A percentile compares a stretch with the other conserved stretches of the same genome.
These are phyloP conservation scores for Physocephala rufipes DNA, from an alignment of 2,888 invertebrate genomes.

Conservation along the genomic window DNA sequence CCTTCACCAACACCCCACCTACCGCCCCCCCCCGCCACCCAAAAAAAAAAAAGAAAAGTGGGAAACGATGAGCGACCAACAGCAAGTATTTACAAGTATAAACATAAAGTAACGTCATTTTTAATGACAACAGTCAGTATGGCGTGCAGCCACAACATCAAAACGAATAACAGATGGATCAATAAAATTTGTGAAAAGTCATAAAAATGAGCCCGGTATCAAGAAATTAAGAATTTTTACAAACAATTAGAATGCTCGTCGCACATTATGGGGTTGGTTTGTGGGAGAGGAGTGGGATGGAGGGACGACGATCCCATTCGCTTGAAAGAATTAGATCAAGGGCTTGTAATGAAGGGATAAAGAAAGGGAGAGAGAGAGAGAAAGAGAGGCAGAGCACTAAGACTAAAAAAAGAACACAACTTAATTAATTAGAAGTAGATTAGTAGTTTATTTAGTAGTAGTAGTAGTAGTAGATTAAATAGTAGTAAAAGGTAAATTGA, in stretches of 20 bases:
- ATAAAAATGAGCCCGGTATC: constrained; percentile 20
- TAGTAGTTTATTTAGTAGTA: too few relatives aligned
- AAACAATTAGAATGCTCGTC: constrained; percentile 19
- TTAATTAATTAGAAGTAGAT: too few relatives aligned
- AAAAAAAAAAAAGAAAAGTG: neutral
- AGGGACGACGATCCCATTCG: neutral
- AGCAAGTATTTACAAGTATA: neutral
- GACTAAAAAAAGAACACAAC: neutral
- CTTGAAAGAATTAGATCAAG: neutral
- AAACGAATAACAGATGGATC: constrained; percentile 3
- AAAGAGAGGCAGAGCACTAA: neutral
- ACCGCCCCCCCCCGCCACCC: too few relatives aligned
- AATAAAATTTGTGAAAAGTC: constrained; percentile 25
- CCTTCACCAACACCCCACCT: neutral
- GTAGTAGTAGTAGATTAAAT: too few relatives aligned
- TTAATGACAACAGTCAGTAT: constrained; percentile 17
- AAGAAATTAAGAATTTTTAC: too few relatives aligned
- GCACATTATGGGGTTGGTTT: neutral
- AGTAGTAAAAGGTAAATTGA: too few relatives aligned
- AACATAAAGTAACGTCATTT: constrained; percentile 11
- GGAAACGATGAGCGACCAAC: neutral
- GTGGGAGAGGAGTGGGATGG: neutral
- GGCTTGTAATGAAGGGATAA: neutral
- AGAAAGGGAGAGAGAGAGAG: neutral
- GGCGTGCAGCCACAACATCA: constrained; percentile 17